phyloP scores from a whole-genome alignment of 2,113 vertebrate species.

The Chionis minor region DNA sequence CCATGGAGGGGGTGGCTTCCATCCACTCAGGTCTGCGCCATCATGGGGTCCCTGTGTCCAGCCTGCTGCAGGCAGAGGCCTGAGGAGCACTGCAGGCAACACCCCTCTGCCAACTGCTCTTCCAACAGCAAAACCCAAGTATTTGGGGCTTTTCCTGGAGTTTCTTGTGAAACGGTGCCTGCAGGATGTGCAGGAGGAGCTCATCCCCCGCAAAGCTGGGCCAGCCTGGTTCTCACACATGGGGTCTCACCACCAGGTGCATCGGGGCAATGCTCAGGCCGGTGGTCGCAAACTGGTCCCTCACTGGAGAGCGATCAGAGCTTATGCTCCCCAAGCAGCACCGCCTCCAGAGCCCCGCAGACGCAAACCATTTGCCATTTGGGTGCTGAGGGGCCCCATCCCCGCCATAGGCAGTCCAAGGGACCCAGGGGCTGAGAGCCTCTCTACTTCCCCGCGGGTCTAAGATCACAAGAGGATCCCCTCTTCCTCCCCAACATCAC shows the following conservation, averaged over 20 bases:
- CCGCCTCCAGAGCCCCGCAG: not conserved
- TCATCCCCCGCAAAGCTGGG: not conserved
- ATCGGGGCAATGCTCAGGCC: not conserved
- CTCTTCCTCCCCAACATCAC: not conserved
- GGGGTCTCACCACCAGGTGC: not conserved
- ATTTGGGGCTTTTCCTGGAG: not conserved
- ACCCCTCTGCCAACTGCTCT: not conserved
- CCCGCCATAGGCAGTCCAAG: fast-evolving
- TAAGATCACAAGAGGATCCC: not conserved
- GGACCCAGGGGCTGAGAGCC: not conserved
- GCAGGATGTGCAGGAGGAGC: not conserved
- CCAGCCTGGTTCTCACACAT: not conserved
- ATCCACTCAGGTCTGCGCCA: not conserved
- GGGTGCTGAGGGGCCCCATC: fast-evolving
- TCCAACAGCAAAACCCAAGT: not conserved
- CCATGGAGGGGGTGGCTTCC: not conserved
- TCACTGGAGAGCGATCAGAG: not conserved
- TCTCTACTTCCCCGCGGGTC: not conserved
- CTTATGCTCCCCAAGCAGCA: not conserved
- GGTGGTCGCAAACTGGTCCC: not conserved
- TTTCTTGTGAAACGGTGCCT: not conserved
- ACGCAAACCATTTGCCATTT: not conserved
- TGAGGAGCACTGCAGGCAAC: not conserved
- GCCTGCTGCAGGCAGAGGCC: not conserved
- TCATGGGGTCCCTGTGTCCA: not conserved